Conservation (phyloP, 2,113 vertebrate genomes). For the Trichechus manatus region DNA sequence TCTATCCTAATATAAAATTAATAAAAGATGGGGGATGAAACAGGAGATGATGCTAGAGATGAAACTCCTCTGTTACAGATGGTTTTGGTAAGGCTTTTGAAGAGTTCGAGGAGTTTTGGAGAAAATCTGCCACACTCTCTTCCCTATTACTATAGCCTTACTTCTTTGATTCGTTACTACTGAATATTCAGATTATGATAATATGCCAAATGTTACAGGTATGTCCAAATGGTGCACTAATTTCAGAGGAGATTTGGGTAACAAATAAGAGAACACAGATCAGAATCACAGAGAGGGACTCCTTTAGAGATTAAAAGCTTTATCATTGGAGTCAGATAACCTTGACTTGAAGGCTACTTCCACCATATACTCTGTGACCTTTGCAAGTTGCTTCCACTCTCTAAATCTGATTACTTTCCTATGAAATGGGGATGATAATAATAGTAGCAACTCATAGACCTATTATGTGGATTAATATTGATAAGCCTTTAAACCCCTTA, state of each 20-base stretch:
- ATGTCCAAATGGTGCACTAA: neutral
- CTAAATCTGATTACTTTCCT: constrained; percentile 6
- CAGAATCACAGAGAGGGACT: neutral
- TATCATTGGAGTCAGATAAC: neutral
- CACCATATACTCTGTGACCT: neutral
- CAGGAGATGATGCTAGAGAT: neutral
- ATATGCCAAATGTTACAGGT: neutral
- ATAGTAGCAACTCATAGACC: neutral
- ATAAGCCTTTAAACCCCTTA: constrained; percentile 54
- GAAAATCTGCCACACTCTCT: neutral
- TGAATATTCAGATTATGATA: neutral
- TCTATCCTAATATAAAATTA: neutral
- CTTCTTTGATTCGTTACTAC: neutral
- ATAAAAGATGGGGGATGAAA: neutral
- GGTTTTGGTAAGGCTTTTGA: neutral
- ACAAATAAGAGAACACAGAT: neutral
- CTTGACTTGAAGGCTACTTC: neutral
- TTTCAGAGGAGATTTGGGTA: neutral
- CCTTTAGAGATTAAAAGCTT: neutral
- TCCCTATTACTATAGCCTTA: neutral
- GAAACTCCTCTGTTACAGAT: neutral
- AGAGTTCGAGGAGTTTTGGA: neutral
- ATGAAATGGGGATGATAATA: constrained; percentile 11
- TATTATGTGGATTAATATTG: constrained; percentile 48
- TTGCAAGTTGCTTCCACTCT: neutral